These are phyloP conservation scores for Onthophagus sagittarius DNA, from an alignment of 2,888 invertebrate species.

Conservation along the genomic window DNA sequence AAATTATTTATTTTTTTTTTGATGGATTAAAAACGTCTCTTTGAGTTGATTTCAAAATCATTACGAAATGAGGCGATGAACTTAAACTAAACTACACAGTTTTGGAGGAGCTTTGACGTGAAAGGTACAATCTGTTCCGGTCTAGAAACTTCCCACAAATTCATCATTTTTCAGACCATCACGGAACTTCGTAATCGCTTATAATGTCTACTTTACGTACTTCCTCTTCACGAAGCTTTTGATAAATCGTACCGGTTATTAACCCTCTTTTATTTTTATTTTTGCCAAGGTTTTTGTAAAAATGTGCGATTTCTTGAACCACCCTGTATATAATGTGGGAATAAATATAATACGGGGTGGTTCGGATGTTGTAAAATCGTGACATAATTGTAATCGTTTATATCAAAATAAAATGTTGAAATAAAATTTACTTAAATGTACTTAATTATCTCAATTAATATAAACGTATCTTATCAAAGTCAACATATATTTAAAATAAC, in stretches of 20 bases:
- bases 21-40: background rate
- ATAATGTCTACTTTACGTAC: slow-evolving; percentile 3
- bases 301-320: no score
- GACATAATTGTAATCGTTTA: no score
- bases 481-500: no score
- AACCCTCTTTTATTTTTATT: background rate
- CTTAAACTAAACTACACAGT: background rate
- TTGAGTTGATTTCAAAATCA: background rate
- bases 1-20: background rate
- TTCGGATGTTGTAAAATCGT: no score
- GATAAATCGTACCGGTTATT: background rate
- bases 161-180: slow-evolving; percentile 13
- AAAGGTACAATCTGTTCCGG: slow-evolving; percentile 2
- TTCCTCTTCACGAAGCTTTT: background rate
- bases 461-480: no score
- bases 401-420: no score
- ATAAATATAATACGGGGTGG: no score
- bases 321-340: no score
- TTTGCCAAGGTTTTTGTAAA: background rate
- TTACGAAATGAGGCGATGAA: background rate
- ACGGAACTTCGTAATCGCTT: slow-evolving; percentile 15
- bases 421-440: no score
- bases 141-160: slow-evolving; percentile 13
- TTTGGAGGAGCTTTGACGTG: background rate
- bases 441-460: no score